Conservation (phyloP, 2,888 invertebrate genomes). For the Odontomyia ornata region DNA sequence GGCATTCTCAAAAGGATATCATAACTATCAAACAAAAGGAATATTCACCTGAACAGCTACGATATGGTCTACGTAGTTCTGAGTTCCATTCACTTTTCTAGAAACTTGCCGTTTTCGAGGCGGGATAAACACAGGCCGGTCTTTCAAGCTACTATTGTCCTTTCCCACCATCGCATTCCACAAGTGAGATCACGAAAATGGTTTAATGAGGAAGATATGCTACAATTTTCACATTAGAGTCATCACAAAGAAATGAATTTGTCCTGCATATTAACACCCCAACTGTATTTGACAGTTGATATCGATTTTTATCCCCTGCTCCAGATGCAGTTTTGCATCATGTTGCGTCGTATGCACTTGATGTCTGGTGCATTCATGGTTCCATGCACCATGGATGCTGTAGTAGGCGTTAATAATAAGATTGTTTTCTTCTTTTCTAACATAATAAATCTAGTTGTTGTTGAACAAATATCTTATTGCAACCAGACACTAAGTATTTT, state of each 20-base stretch:
- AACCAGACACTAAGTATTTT: too few relatives aligned
- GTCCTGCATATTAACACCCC: not conserved
- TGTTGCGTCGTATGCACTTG: not conserved
- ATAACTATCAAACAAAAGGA: not conserved
- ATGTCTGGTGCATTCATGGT: not conserved
- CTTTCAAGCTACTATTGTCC: slow-evolving; percentile 57
- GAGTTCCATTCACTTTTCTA: slow-evolving; percentile 67
- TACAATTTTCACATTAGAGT: not conserved
- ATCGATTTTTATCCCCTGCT: not conserved
- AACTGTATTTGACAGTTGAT: not conserved
- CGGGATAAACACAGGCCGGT: slow-evolving; percentile 69
- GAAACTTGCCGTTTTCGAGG: slow-evolving; percentile 69
- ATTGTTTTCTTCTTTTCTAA: too few relatives aligned
- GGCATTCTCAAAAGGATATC: slow-evolving; percentile 36
- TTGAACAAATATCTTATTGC: too few relatives aligned
- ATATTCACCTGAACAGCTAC: slow-evolving; percentile 68
- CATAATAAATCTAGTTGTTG: too few relatives aligned
- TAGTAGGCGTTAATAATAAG: too few relatives aligned
- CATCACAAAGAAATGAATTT: not conserved
- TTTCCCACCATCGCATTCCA: slow-evolving; percentile 57
- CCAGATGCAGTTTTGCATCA: not conserved
- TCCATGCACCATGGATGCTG: too few relatives aligned
- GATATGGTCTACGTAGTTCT: slow-evolving; percentile 71
- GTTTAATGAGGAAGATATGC: not conserved
- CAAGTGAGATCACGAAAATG: not conserved